Conservation (phyloP, 2,888 invertebrate species). For the Habroteleia sp. region DNA sequence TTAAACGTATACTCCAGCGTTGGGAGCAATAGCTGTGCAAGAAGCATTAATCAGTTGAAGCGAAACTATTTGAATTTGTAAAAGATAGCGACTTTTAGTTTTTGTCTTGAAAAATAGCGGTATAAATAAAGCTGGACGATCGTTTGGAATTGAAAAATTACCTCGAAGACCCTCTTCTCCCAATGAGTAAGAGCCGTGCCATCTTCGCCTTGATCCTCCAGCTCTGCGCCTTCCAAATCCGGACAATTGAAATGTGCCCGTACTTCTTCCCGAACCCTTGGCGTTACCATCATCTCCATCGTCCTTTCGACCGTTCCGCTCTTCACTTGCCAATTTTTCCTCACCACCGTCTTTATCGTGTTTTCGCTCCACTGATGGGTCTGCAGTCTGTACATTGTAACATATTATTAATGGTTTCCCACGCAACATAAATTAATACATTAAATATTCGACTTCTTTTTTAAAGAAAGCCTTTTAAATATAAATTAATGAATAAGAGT, state of each 20-base stretch:
- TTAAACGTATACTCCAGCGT: too few relatives aligned
- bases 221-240: conserved; percentile 95
- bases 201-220: conserved; percentile 99
- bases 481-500: too few relatives aligned
- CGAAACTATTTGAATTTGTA: too few relatives aligned
- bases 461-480: too few relatives aligned
- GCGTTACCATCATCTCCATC: conserved; percentile 95
- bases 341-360: conserved; percentile 89
- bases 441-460: too few relatives aligned
- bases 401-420: conserved; percentile 12
- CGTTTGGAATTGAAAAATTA: conserved; percentile 75
- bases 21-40: too few relatives aligned
- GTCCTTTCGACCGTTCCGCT: conserved; percentile 88
- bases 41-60: too few relatives aligned
- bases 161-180: conserved; percentile 99
- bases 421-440: too few relatives aligned
- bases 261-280: conserved; percentile 93
- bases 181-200: conserved; percentile 99
- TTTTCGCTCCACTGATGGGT: conserved; percentile 97
- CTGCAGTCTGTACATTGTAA: conserved; percentile 85
- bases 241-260: conserved; percentile 93
- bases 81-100: too few relatives aligned
- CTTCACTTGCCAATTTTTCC: conserved; percentile 89
- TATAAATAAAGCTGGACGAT: conserved; percentile 21
- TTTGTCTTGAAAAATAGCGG: conserved; percentile 3